Conservation (phyloP, 2,113 vertebrate genomes). For the Clupea harengus region DNA sequence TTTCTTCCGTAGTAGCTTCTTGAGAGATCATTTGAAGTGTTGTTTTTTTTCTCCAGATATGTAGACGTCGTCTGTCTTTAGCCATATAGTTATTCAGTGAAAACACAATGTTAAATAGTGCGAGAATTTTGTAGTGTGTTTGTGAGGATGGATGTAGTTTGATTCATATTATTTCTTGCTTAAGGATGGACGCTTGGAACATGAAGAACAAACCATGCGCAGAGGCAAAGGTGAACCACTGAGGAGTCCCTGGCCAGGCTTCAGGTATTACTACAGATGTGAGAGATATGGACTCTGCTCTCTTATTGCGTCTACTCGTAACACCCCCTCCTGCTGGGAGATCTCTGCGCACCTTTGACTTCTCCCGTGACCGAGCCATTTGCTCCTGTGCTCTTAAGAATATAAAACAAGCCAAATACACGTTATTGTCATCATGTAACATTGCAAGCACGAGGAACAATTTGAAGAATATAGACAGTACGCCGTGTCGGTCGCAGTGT, state of each 20-base stretch:
- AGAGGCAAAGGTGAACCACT: neutral
- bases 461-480: constrained; percentile 16
- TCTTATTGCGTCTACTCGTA: neutral
- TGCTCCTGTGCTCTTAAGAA: constrained; percentile 17
- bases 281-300: neutral
- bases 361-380: constrained; percentile 13
- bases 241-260: neutral
- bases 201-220: neutral
- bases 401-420: constrained; percentile 19
- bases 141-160: neutral
- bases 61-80: too few species aligned
- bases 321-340: constrained; percentile 7
- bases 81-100: neutral
- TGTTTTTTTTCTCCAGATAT: neutral
- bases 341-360: constrained; percentile 12
- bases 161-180: neutral
- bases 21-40: neutral
- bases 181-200: neutral
- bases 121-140: neutral
- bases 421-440: constrained; percentile 30
- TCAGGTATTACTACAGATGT: neutral
- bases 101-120: neutral
- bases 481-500: neutral
- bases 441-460: constrained; percentile 32
- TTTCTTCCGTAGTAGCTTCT: neutral